Percentiles rank a stretch among this genome's conserved stretches.
Evolutionary conservation across 2,113 vertebrate species (phyloP).

Genomic region (Agapornis roseicollis): DNA sequence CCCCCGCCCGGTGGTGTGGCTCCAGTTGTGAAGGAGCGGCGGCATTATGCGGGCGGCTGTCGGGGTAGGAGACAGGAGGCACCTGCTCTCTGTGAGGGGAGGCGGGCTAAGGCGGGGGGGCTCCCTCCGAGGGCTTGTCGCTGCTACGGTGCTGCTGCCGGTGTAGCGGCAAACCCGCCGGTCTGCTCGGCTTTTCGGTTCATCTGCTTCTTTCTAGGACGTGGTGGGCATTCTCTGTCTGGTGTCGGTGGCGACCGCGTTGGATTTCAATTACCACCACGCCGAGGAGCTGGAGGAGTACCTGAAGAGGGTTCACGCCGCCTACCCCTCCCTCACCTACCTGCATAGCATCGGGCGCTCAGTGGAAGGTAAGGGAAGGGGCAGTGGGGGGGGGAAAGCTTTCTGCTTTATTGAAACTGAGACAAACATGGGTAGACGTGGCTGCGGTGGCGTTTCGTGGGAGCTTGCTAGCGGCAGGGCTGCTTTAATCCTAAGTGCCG

Average conservation of each 20-base stretch:
- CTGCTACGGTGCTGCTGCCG: neutral
- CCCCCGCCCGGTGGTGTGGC: neutral
- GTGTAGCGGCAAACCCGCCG: neutral
- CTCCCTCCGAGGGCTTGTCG: neutral
- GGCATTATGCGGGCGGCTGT: neutral
- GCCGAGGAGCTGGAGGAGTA: slow-evolving; percentile 71
- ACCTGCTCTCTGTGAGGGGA: neutral
- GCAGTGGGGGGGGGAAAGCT: neutral
- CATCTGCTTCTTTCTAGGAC: neutral
- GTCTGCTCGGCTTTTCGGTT: neutral
- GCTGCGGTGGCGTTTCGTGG: neutral
- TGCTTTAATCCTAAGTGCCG: neutral
- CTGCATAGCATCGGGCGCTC: slow-evolving; percentile 83
- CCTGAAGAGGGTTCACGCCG: slow-evolving; percentile 66
- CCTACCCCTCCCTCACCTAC: slow-evolving; percentile 72
- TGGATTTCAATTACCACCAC: slow-evolving; percentile 83
- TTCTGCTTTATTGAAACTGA: rapidly evolving
- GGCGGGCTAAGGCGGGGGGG: neutral
- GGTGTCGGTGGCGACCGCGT: neutral
- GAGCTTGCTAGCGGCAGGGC: neutral
- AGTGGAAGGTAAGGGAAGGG: slow-evolving; percentile 73
- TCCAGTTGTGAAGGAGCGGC: neutral
- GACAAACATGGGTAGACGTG: neutral
- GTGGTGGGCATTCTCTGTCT: slow-evolving; percentile 58
- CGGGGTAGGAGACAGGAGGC: neutral